Percentiles rank a stretch among this genome's conserved stretches.
Conservation (phyloP, 2,113 vertebrate genomes). For the Melanerpes aurifrons region DNA sequence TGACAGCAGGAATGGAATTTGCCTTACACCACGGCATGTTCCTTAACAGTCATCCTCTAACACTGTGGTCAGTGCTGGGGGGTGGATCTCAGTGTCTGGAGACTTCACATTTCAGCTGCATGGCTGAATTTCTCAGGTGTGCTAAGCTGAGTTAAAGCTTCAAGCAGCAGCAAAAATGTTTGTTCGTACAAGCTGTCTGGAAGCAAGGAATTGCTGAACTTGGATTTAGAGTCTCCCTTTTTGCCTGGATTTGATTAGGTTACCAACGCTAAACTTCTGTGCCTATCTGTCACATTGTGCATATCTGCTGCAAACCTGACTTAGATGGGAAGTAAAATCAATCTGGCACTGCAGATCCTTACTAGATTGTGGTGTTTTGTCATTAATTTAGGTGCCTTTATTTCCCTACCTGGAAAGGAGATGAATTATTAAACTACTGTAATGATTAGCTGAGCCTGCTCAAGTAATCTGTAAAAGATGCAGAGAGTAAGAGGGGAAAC, state of each 20-base stretch:
- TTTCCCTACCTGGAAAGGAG: neutral
- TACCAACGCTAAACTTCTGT: neutral
- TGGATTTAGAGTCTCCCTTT: neutral
- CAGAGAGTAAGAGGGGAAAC: neutral
- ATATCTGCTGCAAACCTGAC: neutral
- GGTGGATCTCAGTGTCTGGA: neutral
- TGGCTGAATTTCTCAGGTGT: neutral
- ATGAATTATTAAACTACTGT: neutral
- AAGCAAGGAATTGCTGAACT: neutral
- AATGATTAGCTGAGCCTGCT: neutral
- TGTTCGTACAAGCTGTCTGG: neutral
- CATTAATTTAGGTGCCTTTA: neutral
- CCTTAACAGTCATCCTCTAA: neutral
- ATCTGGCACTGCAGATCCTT: no score
- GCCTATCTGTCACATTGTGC: neutral
- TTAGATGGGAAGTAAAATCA: neutral
- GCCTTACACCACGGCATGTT: neutral
- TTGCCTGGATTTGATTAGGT: neutral
- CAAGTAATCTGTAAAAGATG: neutral
- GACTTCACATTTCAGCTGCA: neutral
- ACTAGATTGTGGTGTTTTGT: neutral
- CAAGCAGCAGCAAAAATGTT: neutral
- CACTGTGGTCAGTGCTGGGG: neutral
- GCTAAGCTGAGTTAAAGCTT: neutral
- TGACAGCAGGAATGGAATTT: conserved; percentile 9